These are phyloP conservation scores for Vireo griseus DNA, from an alignment of 2,797 vertebrate species.

Conservation along the genomic window DNA sequence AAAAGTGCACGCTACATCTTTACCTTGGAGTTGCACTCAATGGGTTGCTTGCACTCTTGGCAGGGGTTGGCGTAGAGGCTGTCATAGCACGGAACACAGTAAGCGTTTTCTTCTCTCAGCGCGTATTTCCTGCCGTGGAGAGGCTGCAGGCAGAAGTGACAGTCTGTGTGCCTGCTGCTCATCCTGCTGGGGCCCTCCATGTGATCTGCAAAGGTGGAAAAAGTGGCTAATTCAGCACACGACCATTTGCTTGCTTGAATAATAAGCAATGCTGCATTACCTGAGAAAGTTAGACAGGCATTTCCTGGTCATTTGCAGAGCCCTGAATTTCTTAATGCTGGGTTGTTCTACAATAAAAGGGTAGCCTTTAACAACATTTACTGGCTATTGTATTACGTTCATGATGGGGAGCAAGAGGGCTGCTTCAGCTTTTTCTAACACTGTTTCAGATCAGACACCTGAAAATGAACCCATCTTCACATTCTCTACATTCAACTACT, in stretches of 20 bases:
- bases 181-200: slow-evolving; percentile 66
- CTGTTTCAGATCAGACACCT: background rate
- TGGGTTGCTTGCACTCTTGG: slow-evolving; percentile 84
- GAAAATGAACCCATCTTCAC: background rate
- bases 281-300: background rate
- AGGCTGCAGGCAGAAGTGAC: slow-evolving; percentile 89
- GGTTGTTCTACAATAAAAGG: background rate
- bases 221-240: background rate
- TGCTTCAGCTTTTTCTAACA: background rate
- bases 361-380: background rate
- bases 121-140: slow-evolving; percentile 91
- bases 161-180: slow-evolving; percentile 81
- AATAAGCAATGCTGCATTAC: background rate
- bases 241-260: background rate
- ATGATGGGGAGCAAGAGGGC: background rate
- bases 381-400: background rate
- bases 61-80: slow-evolving; percentile 90
- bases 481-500: fast-evolving
- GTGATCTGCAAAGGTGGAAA: slow-evolving; percentile 40
- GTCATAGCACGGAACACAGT: slow-evolving; percentile 91
- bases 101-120: slow-evolving; percentile 86
- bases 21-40: slow-evolving; percentile 91
- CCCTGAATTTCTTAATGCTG: background rate
- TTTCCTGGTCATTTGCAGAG: background rate
- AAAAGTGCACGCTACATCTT: background rate